Conservation (phyloP, 2,113 vertebrate species). For the Spea multiplicata region DNA sequence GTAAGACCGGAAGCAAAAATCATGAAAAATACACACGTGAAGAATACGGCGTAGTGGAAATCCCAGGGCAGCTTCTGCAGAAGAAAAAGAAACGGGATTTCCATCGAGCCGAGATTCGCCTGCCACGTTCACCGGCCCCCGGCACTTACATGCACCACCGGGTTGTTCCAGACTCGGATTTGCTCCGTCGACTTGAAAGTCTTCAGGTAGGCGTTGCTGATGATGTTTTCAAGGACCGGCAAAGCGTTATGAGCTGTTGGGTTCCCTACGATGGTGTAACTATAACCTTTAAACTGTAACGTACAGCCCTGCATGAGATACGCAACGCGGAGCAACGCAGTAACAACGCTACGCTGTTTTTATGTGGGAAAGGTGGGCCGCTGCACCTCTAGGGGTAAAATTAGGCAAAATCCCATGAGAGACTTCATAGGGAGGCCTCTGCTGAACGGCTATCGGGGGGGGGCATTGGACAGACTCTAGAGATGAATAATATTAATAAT, state of each 20-base stretch:
- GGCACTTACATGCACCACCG: slow-evolving; percentile 52
- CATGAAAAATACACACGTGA: not conserved
- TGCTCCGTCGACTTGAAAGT: slow-evolving; percentile 61
- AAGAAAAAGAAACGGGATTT: slow-evolving; percentile 14
- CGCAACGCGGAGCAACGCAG: not conserved
- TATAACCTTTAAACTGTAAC: slow-evolving; percentile 62
- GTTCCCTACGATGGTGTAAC: slow-evolving; percentile 74
- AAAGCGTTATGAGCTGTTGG: slow-evolving; percentile 74
- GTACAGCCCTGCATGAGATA: not conserved
- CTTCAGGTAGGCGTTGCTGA: slow-evolving; percentile 77
- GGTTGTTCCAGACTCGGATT: slow-evolving; percentile 72
- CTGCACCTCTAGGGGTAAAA: no score
- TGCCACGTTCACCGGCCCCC: not conserved
- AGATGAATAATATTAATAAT: no score
- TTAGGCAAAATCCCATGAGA: no score
- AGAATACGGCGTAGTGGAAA: rapidly evolving
- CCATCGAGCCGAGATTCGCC: no score
- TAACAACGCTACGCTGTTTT: no score
- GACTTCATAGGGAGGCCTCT: no score
- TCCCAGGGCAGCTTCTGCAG: rapidly evolving
- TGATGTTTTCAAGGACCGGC: slow-evolving; percentile 73
- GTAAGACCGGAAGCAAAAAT: slow-evolving; percentile 70
- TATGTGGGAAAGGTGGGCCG: no score
- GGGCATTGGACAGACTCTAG: no score
- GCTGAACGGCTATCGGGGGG: no score